Conservation (phyloP, 2,888 invertebrate genomes). For the Watsonalla binaria region DNA sequence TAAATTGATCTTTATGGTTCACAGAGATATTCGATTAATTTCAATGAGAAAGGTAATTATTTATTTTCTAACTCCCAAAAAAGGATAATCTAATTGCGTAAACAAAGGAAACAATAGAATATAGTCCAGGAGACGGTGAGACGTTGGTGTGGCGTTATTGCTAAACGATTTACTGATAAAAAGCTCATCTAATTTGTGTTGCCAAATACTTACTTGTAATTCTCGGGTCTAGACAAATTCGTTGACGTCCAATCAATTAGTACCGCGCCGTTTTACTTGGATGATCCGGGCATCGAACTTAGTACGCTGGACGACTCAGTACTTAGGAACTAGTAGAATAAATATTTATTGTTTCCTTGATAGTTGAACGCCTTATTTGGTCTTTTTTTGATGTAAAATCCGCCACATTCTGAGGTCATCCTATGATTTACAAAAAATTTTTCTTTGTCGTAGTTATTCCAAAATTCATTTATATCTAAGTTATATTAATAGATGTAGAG, state of each 20-base stretch:
- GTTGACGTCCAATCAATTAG: conserved; percentile 57
- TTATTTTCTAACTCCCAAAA: too few relatives aligned
- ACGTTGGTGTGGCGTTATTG: background rate
- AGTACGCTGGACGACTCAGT: conserved; percentile 13
- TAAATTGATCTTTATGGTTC: too few relatives aligned
- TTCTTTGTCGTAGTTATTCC: too few relatives aligned
- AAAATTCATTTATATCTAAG: too few relatives aligned
- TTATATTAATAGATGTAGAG: too few relatives aligned
- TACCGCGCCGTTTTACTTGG: conserved; percentile 44
- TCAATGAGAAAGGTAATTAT: too few relatives aligned
- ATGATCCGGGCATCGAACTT: conserved; percentile 55
- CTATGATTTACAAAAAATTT: background rate
- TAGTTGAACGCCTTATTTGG: conserved; percentile 29
- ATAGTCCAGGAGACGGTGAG: too few relatives aligned
- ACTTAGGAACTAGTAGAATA: conserved; percentile 7
- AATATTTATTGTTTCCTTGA: conserved; percentile 32
- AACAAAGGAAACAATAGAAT: too few relatives aligned
- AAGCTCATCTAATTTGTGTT: conserved; percentile 28
- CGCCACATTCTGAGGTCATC: background rate
- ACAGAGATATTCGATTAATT: too few relatives aligned
- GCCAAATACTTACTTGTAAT: conserved; percentile 51
- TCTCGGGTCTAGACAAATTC: conserved; percentile 49
- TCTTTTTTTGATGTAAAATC: conserved; percentile 7
- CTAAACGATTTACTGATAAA: conserved; percentile 5
- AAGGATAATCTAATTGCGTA: too few relatives aligned